Evolutionary conservation across 1,140 invertebrate genomes (phyloP).

Genomic region (Theocolax elegans): DNA sequence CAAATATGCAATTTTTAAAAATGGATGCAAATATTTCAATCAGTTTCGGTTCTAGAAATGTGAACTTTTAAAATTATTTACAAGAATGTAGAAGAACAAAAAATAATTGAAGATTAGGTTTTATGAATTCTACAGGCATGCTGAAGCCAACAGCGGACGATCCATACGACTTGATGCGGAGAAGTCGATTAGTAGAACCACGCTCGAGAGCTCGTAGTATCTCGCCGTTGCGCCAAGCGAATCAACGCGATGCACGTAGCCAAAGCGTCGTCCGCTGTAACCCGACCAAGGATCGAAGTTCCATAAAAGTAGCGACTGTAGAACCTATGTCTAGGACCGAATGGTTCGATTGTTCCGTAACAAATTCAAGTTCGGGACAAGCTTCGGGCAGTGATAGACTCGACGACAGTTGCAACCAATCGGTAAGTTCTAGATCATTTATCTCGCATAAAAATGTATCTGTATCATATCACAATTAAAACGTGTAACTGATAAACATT

Average conservation of each 20-base stretch:
- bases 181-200: slow-evolving; percentile 76
- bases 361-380: not conserved
- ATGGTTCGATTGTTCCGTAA: slow-evolving; percentile 55
- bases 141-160: slow-evolving; percentile 67
- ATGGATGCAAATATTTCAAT: too few relatives aligned
- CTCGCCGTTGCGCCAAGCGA: slow-evolving; percentile 67
- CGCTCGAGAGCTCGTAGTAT: slow-evolving; percentile 72
- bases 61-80: too few relatives aligned
- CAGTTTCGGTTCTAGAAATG: too few relatives aligned
- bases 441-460: too few relatives aligned
- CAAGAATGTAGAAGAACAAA: too few relatives aligned
- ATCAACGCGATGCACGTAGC: slow-evolving; percentile 66
- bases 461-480: too few relatives aligned
- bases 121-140: too few relatives aligned
- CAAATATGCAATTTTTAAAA: too few relatives aligned
- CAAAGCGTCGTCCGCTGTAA: slow-evolving; percentile 68
- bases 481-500: too few relatives aligned
- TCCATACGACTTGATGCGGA: slow-evolving; percentile 84
- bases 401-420: not conserved
- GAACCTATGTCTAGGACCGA: slow-evolving; percentile 52
- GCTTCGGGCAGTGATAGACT: not conserved
- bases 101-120: too few relatives aligned
- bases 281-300: slow-evolving; percentile 29
- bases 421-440: slow-evolving; percentile 11
- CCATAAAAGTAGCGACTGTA: slow-evolving; percentile 1